Evolutionary conservation across 1,140 invertebrate genomes (phyloP).

Genomic region (Cylas formicarius): DNA sequence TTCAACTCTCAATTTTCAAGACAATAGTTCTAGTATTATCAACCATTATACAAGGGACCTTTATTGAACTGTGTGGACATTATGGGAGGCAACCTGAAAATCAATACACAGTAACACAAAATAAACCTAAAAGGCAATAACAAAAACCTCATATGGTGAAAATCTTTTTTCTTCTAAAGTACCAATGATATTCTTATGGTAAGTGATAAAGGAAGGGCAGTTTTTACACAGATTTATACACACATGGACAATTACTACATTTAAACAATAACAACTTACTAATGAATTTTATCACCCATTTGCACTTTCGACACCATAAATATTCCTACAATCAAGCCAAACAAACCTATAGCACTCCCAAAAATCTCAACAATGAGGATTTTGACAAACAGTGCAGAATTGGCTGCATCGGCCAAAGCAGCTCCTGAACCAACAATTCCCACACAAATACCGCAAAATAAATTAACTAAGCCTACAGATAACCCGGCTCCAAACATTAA

Average conservation of each 20-base stretch:
- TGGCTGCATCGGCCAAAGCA: constrained; percentile 83
- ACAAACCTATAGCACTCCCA: constrained; percentile 85
- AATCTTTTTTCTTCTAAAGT: too few relatives aligned
- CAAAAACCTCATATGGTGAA: too few relatives aligned
- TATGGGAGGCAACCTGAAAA: too few relatives aligned
- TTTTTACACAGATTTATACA: too few relatives aligned
- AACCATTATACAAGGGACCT: too few relatives aligned
- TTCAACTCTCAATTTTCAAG: too few relatives aligned
- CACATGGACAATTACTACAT: constrained; percentile 2
- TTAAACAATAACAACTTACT: constrained; percentile 15
- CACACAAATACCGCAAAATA: constrained; percentile 83
- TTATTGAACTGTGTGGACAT: too few relatives aligned
- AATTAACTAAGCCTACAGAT: constrained; percentile 77
- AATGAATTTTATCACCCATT: constrained; percentile 36
- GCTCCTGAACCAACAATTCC: constrained; percentile 88
- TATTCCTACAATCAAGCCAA: constrained; percentile 86
- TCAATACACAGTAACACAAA: too few relatives aligned
- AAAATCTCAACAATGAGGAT: constrained; percentile 92
- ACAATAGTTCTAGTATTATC: too few relatives aligned
- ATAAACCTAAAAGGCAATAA: too few relatives aligned
- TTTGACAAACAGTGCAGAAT: constrained; percentile 80
- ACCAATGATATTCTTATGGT: too few relatives aligned
- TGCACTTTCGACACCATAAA: constrained; percentile 53
- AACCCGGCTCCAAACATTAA: constrained; percentile 82
- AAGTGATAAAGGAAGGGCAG: too few relatives aligned